A percentile compares a stretch with the other conserved stretches of the same genome.
Evolutionary conservation across 2,797 vertebrate species (phyloP).

Genomic region (Ammospiza maritima): DNA sequence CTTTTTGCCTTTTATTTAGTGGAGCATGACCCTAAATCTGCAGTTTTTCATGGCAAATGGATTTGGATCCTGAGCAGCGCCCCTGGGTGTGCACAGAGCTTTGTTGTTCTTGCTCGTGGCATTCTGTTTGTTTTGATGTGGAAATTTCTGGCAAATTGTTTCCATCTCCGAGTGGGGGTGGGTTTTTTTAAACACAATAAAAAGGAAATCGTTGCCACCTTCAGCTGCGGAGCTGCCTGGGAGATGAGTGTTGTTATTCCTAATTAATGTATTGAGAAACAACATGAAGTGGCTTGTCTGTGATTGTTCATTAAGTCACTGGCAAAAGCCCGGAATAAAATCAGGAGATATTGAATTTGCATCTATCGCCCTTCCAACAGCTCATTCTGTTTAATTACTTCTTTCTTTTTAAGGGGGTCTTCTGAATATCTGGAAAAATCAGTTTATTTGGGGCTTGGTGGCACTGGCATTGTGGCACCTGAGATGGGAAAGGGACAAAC

Average conservation of each 20-base stretch:
- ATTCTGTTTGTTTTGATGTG: not conserved
- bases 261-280: constrained; percentile 28
- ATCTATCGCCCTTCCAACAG: not conserved
- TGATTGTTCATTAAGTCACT: constrained; percentile 19
- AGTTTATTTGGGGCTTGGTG: accelerated
- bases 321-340: constrained; percentile 15
- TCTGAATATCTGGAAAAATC: not conserved
- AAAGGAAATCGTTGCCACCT: not conserved
- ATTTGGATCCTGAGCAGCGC: not conserved
- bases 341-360: not conserved
- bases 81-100: not conserved
- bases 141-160: constrained; percentile 4
- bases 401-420: not conserved
- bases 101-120: not conserved
- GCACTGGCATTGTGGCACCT: not conserved
- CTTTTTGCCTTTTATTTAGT: not conserved
- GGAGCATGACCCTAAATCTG: not conserved
- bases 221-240: not conserved
- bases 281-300: constrained; percentile 29
- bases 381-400: not conserved
- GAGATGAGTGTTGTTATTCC: not conserved
- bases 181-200: not conserved
- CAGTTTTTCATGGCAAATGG: not conserved
- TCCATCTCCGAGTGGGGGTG: not conserved
- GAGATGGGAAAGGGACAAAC: not conserved